Evolutionary conservation across 2,113 vertebrate genomes (phyloP).

Genomic region (Boulengeromyrus knoepffleri): DNA sequence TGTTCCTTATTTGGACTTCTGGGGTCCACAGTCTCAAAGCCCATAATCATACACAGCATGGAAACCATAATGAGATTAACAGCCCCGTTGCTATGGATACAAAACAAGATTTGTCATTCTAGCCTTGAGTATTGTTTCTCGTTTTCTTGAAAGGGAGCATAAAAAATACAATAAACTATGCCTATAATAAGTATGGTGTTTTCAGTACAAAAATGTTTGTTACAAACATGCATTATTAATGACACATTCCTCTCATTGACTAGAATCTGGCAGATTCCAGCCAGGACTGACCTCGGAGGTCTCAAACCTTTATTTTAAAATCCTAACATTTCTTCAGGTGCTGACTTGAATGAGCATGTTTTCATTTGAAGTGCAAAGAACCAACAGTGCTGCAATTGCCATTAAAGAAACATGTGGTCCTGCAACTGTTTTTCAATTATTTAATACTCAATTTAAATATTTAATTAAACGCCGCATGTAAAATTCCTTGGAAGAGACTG

Average conservation of each 20-base stretch:
- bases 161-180: conserved; percentile 10
- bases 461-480: background rate
- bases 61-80: conserved; percentile 34
- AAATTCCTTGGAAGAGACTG: background rate
- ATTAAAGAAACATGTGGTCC: background rate
- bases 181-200: background rate
- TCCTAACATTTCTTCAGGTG: background rate
- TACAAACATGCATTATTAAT: background rate
- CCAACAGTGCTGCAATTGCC: background rate
- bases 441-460: background rate
- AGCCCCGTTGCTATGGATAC: conserved; percentile 46
- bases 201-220: background rate
- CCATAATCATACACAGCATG: conserved; percentile 30
- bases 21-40: conserved; percentile 24
- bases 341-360: background rate
- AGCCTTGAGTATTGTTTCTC: conserved; percentile 32
- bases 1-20: conserved; percentile 31
- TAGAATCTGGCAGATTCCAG: background rate
- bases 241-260: background rate
- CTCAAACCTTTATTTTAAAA: background rate
- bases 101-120: conserved; percentile 30
- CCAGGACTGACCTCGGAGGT: background rate
- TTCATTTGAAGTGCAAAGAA: background rate
- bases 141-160: conserved; percentile 15
- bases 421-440: background rate